Evolutionary conservation across 2,888 invertebrate genomes (phyloP), one percentile per base, ranked within the genome.

Genomic region (Mythimna lalbum): DNA sequence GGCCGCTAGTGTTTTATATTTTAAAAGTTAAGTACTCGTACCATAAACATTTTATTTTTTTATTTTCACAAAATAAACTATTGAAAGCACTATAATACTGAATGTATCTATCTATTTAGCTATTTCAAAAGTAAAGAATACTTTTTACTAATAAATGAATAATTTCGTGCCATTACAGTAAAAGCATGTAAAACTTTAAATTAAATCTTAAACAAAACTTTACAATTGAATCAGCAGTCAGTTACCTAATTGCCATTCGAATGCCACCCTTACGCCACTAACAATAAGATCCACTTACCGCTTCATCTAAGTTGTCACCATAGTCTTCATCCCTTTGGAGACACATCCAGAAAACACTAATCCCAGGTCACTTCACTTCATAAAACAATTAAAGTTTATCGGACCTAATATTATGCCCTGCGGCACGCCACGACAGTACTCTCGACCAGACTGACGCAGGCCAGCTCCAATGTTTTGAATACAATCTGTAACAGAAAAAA

Each of bases 401-500:
- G 87, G 91, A 49, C 90, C 90, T 70, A 90, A 69, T 59, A 74
- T 71, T 63, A 84, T 73, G 82, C 95, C 94, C 84, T 93, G 93
- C 91, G 93, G 91, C 90, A 93, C 92, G 69, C 94, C 92, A 82
- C 90, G 84, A 77, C 85, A 87, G 88, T 87, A 83, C 88, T 88
- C 92, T 89, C 88, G 88, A 82, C 83, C 82, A 87, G 89, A 95
- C 94, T 94, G 94, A 90, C 87, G 88, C 89, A 84, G 81, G 85
- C 86, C 90, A 88, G 87, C 88, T 87, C 86, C 85, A 74, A 91
- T 96, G 95, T 95, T 95, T 95, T 95, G 93, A 94, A 95, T 94
- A 95, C 95, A 94, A 93, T 94, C 95, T 96, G 95, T 92, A 95
- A 94, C 92, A 93, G 92, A 94, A 92, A 93, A 85, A 43, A 95